Conservation (phyloP, 2,888 invertebrate species). For the Monoplex corrugatus region DNA sequence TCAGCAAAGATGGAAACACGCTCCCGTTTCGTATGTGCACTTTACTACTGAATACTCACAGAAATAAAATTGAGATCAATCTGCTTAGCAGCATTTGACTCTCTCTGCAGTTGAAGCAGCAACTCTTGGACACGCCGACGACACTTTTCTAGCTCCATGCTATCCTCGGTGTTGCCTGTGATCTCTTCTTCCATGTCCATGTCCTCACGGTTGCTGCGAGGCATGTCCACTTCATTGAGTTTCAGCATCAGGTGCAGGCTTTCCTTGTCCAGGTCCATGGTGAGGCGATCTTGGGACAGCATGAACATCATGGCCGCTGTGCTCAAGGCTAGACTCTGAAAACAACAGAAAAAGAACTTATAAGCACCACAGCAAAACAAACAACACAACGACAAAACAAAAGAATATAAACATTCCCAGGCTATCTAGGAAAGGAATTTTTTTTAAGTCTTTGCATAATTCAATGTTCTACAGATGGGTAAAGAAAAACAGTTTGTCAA, state of each 20-base stretch:
- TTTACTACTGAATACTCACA: conserved; percentile 50
- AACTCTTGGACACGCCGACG: conserved; percentile 93
- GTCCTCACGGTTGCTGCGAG: conserved; percentile 18
- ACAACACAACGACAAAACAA: too few relatives aligned
- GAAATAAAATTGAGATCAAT: conserved; percentile 58
- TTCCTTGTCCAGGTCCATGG: conserved; percentile 96
- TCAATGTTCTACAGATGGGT: too few relatives aligned
- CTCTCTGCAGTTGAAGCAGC: conserved; percentile 94
- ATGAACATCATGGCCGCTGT: conserved; percentile 98
- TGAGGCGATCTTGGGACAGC: conserved; percentile 95
- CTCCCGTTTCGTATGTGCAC: too few relatives aligned
- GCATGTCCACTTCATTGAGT: conserved; percentile 84
- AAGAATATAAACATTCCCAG: too few relatives aligned
- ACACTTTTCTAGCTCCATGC: conserved; percentile 83
- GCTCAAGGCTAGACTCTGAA: conserved; percentile 88
- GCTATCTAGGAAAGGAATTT: too few relatives aligned
- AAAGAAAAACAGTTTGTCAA: too few relatives aligned
- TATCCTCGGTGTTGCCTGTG: conserved; percentile 57
- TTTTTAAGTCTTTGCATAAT: too few relatives aligned
- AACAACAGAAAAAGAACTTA: too few relatives aligned
- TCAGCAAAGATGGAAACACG: too few relatives aligned
- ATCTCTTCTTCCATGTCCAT: conserved; percentile 57
- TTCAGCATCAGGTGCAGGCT: conserved; percentile 96
- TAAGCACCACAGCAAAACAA: too few relatives aligned
- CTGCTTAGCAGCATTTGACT: conserved; percentile 79